These are phyloP conservation scores for Bradysia coprophila DNA, from an alignment of 1,140 invertebrate species.

Conservation along the genomic window DNA sequence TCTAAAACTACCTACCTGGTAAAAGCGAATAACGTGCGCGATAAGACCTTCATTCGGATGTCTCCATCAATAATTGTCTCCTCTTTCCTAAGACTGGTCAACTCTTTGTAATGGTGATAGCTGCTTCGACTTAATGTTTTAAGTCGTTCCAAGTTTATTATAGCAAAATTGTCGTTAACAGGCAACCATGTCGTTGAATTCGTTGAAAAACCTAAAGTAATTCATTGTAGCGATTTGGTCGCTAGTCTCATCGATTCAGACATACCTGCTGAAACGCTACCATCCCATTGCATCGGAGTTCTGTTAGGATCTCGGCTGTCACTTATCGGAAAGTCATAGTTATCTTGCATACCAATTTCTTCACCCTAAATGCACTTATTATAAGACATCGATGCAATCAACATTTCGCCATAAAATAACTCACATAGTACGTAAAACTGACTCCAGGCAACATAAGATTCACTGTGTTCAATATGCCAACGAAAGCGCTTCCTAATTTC, in stretches of 20 bases:
- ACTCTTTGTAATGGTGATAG: conserved; percentile 23
- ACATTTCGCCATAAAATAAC: conserved; percentile 31
- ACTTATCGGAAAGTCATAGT: conserved; percentile 27
- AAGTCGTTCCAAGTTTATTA: conserved; percentile 19
- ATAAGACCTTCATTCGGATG: conserved; percentile 8
- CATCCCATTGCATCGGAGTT: conserved; percentile 52
- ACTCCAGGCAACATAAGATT: conserved; percentile 46
- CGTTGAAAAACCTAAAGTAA: too few species aligned
- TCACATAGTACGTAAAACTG: conserved; percentile 47
- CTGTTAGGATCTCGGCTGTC: conserved; percentile 41
- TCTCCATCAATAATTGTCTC: conserved; percentile 15
- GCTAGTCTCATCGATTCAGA: conserved; percentile 19
- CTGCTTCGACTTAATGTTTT: conserved; percentile 11
- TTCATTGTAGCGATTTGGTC: too few species aligned
- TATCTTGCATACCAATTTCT: conserved; percentile 54
- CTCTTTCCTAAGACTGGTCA: conserved; percentile 14
- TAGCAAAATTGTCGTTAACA: conserved; percentile 18
- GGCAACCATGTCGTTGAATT: conserved; percentile 43
- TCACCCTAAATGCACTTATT: too few species aligned
- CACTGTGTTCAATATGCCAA: conserved; percentile 42
- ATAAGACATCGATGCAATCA: conserved; percentile 31
- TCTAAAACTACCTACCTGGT: conserved; percentile 12
- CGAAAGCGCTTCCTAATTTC: conserved; percentile 32
- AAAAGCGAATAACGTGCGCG: conserved; percentile 15
- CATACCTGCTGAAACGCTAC: conserved; percentile 28